Conservation (phyloP, 2,797 vertebrate species). For the Anisognathus igniventris region DNA sequence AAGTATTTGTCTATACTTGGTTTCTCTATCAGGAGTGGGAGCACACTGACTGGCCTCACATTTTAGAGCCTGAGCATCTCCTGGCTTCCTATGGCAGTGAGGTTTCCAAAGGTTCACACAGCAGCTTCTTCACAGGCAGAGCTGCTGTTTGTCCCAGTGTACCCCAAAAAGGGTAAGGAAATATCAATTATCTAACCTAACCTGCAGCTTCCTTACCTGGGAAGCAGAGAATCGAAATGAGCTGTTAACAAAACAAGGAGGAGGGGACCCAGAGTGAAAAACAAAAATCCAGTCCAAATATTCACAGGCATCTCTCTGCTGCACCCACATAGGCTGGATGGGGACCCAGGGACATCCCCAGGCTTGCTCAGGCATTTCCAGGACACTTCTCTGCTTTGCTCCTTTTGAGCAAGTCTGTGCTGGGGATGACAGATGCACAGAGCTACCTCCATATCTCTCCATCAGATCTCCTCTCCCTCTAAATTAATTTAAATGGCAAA, state of each 20-base stretch:
- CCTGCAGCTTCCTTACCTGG: neutral
- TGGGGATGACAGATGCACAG: neutral
- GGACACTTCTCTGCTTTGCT: neutral
- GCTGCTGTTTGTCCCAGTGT: neutral
- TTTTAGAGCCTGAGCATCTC: neutral
- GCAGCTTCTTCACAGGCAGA: neutral
- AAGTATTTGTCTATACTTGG: neutral
- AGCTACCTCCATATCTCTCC: neutral
- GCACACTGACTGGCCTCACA: neutral
- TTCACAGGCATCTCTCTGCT: neutral
- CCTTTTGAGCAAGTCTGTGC: neutral
- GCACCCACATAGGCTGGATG: neutral
- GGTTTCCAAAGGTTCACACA: neutral
- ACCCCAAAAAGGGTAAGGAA: neutral
- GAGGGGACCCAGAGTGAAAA: neutral
- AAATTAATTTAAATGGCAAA: constrained; percentile 5
- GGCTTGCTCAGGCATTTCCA: neutral
- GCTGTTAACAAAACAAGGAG: neutral
- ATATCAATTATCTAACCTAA: neutral
- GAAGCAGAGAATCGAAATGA: neutral
- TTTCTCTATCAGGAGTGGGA: neutral
- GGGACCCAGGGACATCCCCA: neutral
- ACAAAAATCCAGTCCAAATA: neutral
- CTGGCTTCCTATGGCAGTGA: neutral
- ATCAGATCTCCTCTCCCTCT: neutral